Percentiles rank a stretch among this genome's conserved stretches.
These are phyloP conservation scores for Neodontobutis hainanensis DNA, from an alignment of 2,113 vertebrate genomes.

Conservation along the genomic window DNA sequence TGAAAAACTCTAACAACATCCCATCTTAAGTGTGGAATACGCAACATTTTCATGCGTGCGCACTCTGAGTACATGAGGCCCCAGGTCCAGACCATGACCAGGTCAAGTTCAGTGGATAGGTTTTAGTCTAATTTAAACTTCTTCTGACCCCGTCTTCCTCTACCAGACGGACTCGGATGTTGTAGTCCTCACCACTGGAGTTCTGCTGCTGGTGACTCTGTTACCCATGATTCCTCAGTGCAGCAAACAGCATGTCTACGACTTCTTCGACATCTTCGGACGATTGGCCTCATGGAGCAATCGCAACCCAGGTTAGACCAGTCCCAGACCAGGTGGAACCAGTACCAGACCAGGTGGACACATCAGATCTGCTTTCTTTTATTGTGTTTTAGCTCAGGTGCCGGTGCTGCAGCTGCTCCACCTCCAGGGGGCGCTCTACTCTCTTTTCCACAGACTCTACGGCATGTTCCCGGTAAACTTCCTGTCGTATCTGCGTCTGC, in stretches of 20 bases:
- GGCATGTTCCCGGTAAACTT: conserved; percentile 99
- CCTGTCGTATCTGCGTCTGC: conserved; percentile 93
- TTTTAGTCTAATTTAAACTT: too few relatives aligned
- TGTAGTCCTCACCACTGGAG: conserved; percentile 89
- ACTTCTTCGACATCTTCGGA: conserved; percentile 97
- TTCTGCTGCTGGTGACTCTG: conserved; percentile 92
- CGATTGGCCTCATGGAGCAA: conserved; percentile 92
- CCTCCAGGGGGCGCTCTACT: conserved; percentile 93
- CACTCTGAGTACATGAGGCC: too few relatives aligned
- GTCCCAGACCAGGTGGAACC: too few relatives aligned
- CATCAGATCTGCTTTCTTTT: not conserved
- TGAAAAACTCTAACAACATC: too few relatives aligned
- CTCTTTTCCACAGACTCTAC: conserved; percentile 96
- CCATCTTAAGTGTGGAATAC: too few relatives aligned
- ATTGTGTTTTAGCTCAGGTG: conserved; percentile 79
- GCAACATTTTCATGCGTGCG: too few relatives aligned
- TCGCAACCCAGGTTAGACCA: conserved; percentile 84
- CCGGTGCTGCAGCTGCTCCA: conserved; percentile 88
- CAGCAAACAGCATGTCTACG: conserved; percentile 92
- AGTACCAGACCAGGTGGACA: too few relatives aligned
- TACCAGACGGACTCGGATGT: conserved; percentile 89
- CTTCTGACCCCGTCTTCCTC: not conserved
- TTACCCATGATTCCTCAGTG: conserved; percentile 97
- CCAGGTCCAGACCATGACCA: too few relatives aligned
- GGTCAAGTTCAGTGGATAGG: too few relatives aligned